Evolutionary conservation across 2,113 vertebrate species (phyloP).

Genomic region (Felis catus): DNA sequence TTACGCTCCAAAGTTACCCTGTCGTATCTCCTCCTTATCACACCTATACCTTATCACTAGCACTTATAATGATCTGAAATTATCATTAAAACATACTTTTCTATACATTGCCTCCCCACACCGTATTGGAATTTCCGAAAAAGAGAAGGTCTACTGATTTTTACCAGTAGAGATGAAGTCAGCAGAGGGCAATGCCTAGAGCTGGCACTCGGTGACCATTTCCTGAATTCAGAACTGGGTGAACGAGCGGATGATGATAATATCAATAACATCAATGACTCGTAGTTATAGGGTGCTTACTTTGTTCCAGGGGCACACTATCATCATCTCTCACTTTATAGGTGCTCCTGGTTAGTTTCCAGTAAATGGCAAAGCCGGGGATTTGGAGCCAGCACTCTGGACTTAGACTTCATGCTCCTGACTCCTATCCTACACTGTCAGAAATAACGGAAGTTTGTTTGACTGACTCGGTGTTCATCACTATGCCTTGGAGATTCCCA

Average conservation of each 20-base stretch:
- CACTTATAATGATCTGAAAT: neutral
- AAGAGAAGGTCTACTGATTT: neutral
- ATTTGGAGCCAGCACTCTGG: neutral
- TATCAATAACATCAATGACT: neutral
- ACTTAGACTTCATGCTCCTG: neutral
- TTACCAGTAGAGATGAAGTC: neutral
- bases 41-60: neutral
- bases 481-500: neutral
- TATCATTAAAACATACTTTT: neutral
- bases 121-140: neutral
- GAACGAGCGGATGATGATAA: neutral
- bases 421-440: rapidly evolving
- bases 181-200: neutral
- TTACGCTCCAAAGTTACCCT: neutral
- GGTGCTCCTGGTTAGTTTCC: neutral
- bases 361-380: neutral
- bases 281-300: neutral
- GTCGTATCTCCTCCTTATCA: neutral
- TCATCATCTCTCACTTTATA: neutral
- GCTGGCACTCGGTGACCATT: neutral
- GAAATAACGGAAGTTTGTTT: neutral
- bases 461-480: rapidly evolving
- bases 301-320: neutral
- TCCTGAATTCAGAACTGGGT: neutral
- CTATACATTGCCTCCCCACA: neutral